Evolutionary conservation across 2,113 vertebrate species (phyloP).

Genomic region (Myrmecophaga tridactyla): DNA sequence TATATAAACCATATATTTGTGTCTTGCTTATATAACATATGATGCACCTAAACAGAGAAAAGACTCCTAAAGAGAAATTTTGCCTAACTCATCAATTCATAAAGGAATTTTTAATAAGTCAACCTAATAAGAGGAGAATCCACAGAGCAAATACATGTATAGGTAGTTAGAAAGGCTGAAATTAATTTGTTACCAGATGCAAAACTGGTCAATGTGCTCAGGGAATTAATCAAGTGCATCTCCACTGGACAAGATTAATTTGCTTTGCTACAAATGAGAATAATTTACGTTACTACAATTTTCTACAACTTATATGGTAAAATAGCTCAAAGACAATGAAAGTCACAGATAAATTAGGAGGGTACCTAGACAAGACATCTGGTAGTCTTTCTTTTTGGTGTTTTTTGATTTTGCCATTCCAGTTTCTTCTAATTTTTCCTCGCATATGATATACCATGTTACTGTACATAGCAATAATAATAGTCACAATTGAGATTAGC

Average conservation of each 20-base stretch:
- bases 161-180: background rate
- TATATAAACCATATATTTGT: background rate
- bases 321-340: background rate
- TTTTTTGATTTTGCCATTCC: background rate
- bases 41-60: background rate
- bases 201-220: background rate
- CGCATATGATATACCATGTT: background rate
- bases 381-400: background rate
- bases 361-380: background rate
- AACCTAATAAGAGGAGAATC: background rate
- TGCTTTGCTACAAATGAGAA: background rate
- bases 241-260: background rate
- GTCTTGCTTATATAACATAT: background rate
- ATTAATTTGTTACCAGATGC: background rate
- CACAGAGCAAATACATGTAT: background rate
- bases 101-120: background rate
- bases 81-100: background rate
- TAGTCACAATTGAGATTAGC: background rate
- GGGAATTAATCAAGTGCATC: background rate
- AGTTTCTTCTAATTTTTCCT: background rate
- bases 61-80: background rate
- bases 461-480: background rate
- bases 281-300: background rate
- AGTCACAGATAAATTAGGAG: background rate
- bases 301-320: background rate